A percentile compares a stretch with the other conserved stretches of the same genome.
Evolutionary conservation across 2,113 vertebrate species (phyloP).

Genomic region (Poeciliopsis turrubarensis): DNA sequence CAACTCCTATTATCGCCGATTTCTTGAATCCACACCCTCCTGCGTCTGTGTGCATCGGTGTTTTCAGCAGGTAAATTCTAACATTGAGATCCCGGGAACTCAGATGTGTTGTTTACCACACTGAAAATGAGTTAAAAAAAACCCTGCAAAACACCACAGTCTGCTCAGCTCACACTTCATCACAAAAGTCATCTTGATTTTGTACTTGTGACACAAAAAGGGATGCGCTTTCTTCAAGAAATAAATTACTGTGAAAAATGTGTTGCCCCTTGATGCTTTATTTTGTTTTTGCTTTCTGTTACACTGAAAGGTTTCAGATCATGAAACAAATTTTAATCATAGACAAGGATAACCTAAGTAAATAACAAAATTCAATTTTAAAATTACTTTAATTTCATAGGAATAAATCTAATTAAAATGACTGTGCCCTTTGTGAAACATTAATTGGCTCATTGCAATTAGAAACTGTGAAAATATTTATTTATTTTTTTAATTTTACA

Average conservation of each 20-base stretch:
- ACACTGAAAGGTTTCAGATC: neutral
- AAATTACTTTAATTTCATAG: no score
- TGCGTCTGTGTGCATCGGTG: constrained; percentile 22
- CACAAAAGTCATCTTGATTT: constrained; percentile 10
- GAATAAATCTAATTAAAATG: neutral
- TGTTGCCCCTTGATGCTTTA: neutral
- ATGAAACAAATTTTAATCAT: neutral
- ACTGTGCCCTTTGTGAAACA: neutral
- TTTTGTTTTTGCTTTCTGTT: neutral
- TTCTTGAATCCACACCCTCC: constrained; percentile 22
- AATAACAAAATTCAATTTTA: neutral
- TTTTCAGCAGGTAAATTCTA: constrained; percentile 49
- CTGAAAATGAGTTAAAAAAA: constrained; percentile 30
- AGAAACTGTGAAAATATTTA: neutral
- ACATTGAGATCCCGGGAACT: constrained; percentile 23
- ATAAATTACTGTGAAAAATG: neutral
- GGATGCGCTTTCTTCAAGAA: constrained; percentile 19
- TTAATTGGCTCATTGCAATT: neutral
- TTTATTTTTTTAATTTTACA: no score
- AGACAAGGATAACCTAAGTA: neutral
- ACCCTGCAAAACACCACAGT: constrained; percentile 4
- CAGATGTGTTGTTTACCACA: constrained; percentile 37
- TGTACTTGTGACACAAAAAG: constrained; percentile 38
- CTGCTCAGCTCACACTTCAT: constrained; percentile 39
- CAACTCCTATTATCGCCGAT: constrained; percentile 63